These are phyloP conservation scores for Cheilosia soror DNA, from an alignment of 2,888 invertebrate species.

Conservation along the genomic window DNA sequence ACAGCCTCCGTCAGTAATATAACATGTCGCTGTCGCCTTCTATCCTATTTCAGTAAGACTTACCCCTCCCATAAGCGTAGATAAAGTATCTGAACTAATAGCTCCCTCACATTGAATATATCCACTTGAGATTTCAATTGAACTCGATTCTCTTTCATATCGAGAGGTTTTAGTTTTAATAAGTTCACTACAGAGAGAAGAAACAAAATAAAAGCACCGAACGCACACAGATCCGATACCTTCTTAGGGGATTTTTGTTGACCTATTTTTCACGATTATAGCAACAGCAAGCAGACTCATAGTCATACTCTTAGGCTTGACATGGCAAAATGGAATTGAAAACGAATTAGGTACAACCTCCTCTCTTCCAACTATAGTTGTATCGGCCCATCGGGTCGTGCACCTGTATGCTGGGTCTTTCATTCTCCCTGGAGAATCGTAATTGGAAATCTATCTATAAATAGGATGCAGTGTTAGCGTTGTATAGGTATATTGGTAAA, in stretches of 20 bases:
- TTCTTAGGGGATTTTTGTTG: constrained; percentile 65
- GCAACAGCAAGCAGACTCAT: constrained; percentile 32
- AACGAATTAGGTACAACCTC: constrained; percentile 66
- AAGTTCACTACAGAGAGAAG: constrained; percentile 32
- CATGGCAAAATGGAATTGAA: constrained; percentile 61
- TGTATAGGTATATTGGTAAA: neutral
- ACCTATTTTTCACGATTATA: constrained; percentile 57
- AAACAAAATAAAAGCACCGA: constrained; percentile 14
- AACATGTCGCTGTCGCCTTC: no score
- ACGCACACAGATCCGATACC: constrained; percentile 3
- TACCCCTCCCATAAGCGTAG: neutral
- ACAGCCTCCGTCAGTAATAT: no score
- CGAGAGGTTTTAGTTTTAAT: constrained; percentile 41
- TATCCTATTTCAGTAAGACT: neutral
- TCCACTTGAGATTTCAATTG: constrained; percentile 29
- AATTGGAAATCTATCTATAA: constrained; percentile 74
- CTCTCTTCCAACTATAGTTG: constrained; percentile 31
- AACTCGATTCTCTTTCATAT: constrained; percentile 20
- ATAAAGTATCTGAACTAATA: neutral
- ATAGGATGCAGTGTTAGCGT: constrained; percentile 7
- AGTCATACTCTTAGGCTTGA: constrained; percentile 34
- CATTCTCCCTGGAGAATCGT: constrained; percentile 43
- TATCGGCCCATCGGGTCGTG: constrained; percentile 51
- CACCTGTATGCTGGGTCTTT: constrained; percentile 69
- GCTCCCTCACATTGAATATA: constrained; percentile 7